phyloP scores from a whole-genome alignment of 2,113 vertebrate species.

The Amphilophus citrinellus region DNA sequence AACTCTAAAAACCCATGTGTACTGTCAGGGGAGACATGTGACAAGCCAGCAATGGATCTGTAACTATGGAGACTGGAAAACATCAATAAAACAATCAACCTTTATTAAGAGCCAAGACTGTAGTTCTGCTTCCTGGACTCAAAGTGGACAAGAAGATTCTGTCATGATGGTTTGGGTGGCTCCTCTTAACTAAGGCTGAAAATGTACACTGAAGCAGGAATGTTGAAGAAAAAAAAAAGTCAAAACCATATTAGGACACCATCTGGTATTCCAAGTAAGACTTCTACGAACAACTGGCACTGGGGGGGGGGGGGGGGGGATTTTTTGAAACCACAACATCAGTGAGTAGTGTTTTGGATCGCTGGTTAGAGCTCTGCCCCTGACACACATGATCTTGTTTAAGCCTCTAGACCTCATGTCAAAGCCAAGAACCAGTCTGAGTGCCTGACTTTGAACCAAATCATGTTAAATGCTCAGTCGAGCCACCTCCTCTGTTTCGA shows the following conservation, averaged over 20 bases:
- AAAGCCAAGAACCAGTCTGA: slow-evolving; percentile 43
- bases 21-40: slow-evolving; percentile 42
- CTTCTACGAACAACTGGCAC: slow-evolving; percentile 65
- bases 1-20: slow-evolving; percentile 4
- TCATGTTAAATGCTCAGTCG: background rate
- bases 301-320: background rate
- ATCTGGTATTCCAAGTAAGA: slow-evolving; percentile 41
- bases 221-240: background rate
- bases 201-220: slow-evolving; percentile 1
- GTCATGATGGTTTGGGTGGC: slow-evolving; percentile 10
- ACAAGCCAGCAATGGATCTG: slow-evolving; percentile 24
- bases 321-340: slow-evolving; percentile 31
- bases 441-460: slow-evolving; percentile 41
- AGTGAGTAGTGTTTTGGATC: slow-evolving; percentile 42
- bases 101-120: slow-evolving; percentile 13
- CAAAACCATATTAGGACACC: slow-evolving; percentile 61
- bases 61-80: slow-evolving; percentile 64
- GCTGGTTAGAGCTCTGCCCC: slow-evolving; percentile 23
- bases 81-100: slow-evolving; percentile 39
- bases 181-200: slow-evolving; percentile 7
- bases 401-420: slow-evolving; percentile 41
- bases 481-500: slow-evolving; percentile 1
- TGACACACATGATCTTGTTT: slow-evolving; percentile 50
- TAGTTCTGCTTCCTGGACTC: slow-evolving; percentile 15
- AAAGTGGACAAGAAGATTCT: slow-evolving; percentile 7